Percentiles rank a stretch among this genome's conserved stretches.
These are phyloP conservation scores for Arothron firmamentum DNA, from an alignment of 2,113 vertebrate species.

Conservation along the genomic window DNA sequence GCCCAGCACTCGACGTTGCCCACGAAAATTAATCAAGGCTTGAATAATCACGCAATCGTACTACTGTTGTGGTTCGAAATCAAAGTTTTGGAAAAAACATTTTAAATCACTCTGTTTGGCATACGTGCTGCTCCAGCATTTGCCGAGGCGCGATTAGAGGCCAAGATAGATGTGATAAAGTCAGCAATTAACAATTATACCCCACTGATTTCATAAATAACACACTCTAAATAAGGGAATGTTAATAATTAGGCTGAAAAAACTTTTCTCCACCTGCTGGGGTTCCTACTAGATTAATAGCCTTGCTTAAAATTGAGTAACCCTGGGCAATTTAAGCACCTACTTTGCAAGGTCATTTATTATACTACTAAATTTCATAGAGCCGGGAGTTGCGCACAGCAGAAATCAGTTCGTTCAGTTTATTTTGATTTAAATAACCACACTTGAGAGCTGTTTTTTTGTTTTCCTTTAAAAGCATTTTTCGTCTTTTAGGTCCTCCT, in stretches of 20 bases:
- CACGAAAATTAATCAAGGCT: too few relatives aligned
- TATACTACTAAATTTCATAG: constrained; percentile 8
- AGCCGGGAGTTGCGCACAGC: neutral
- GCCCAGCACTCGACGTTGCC: too few relatives aligned
- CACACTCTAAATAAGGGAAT: constrained; percentile 15
- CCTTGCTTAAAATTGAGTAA: constrained; percentile 14
- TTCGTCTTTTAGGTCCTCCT: neutral
- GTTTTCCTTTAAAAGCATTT: constrained; percentile 2
- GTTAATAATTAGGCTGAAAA: neutral
- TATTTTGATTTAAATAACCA: constrained; percentile 25
- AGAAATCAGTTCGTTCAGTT: neutral
- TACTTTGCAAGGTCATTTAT: constrained; percentile 32
- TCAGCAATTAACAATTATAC: constrained; percentile 3
- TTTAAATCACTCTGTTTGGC: too few relatives aligned
- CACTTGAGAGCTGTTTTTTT: neutral
- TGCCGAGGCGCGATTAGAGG: constrained; percentile 1
- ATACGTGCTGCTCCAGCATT: neutral
- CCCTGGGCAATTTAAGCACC: constrained; percentile 9
- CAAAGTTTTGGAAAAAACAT: neutral
- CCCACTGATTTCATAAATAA: constrained; percentile 27
- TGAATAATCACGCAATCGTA: too few relatives aligned
- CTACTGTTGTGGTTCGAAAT: too few relatives aligned
- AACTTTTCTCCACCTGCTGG: constrained; percentile 4
- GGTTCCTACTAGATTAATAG: constrained; percentile 9
- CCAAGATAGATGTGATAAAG: constrained; percentile 11